Conservation (phyloP, 2,888 invertebrate genomes). For the Andrena bucephala region DNA sequence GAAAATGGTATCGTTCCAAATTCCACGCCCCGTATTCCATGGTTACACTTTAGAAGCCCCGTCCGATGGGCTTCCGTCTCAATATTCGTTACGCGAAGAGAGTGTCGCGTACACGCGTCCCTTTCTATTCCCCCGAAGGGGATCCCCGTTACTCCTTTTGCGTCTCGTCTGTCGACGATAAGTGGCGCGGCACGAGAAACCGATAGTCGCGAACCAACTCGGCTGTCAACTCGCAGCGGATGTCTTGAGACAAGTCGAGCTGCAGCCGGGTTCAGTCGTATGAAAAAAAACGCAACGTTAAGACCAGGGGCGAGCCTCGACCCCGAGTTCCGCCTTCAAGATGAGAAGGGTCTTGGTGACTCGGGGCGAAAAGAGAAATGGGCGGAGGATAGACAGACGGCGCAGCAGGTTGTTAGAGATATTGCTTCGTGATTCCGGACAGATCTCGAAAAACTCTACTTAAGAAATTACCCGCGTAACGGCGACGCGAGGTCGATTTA, state of each 20-base stretch:
- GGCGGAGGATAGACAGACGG: not conserved
- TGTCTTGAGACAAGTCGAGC: slow-evolving; percentile 50
- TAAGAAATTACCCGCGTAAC: slow-evolving; percentile 4
- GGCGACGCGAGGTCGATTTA: not conserved
- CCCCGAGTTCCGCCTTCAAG: slow-evolving; percentile 3
- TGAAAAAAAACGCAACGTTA: slow-evolving; percentile 49
- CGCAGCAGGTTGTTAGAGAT: not conserved
- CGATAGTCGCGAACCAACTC: slow-evolving; percentile 54
- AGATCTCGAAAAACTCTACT: not conserved
- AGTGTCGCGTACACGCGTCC: slow-evolving; percentile 35
- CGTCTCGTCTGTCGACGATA: slow-evolving; percentile 22
- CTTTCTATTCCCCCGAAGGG: slow-evolving; percentile 29
- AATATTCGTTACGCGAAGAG: slow-evolving; percentile 48
- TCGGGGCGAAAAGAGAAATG: not conserved
- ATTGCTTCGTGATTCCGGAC: not conserved
- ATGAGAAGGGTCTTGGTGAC: not conserved
- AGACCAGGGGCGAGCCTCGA: slow-evolving; percentile 34
- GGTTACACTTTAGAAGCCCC: slow-evolving; percentile 8
- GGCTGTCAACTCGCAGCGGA: slow-evolving; percentile 39
- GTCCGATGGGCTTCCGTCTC: slow-evolving; percentile 45
- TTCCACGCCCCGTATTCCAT: not conserved
- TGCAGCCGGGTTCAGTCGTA: slow-evolving; percentile 31
- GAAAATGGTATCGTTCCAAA: not conserved
- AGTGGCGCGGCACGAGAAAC: slow-evolving; percentile 46
- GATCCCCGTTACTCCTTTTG: slow-evolving; percentile 27